Evolutionary conservation across 2,797 vertebrate species (phyloP).

Genomic region (Sylvia borin): DNA sequence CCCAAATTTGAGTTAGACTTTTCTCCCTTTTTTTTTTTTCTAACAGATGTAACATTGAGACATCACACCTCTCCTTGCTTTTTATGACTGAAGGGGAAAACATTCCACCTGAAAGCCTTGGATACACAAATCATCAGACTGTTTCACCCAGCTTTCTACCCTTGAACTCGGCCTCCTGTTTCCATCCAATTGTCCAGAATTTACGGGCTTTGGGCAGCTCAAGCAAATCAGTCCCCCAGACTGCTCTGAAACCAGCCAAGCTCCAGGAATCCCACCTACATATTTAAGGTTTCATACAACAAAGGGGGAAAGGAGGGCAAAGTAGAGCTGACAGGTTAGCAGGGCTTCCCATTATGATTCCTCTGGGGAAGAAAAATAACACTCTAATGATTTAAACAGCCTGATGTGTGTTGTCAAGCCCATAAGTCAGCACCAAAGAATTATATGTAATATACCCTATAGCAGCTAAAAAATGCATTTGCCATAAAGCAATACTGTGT

Average conservation of each 20-base stretch:
- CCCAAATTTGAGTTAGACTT: background rate
- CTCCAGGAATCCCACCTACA: slow-evolving; percentile 24
- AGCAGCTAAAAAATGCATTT: slow-evolving; percentile 34
- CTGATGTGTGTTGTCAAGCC: slow-evolving; percentile 6
- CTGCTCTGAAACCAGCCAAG: slow-evolving; percentile 18
- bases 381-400: slow-evolving; percentile 61
- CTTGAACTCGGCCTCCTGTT: slow-evolving; percentile 1
- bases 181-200: slow-evolving; percentile 24
- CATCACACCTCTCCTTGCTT: background rate
- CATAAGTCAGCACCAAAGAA: slow-evolving; percentile 42
- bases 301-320: background rate
- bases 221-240: slow-evolving; percentile 3
- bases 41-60: background rate
- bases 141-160: background rate
- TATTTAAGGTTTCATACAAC: slow-evolving; percentile 36
- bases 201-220: background rate
- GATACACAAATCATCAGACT: background rate
- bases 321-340: slow-evolving; percentile 13
- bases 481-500: background rate
- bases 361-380: slow-evolving; percentile 36
- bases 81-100: background rate
- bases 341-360: slow-evolving; percentile 22
- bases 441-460: background rate
- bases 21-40: background rate
- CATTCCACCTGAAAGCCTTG: background rate